Evolutionary conservation across 2,797 vertebrate species (phyloP).

Genomic region (Lacerta viridis): DNA sequence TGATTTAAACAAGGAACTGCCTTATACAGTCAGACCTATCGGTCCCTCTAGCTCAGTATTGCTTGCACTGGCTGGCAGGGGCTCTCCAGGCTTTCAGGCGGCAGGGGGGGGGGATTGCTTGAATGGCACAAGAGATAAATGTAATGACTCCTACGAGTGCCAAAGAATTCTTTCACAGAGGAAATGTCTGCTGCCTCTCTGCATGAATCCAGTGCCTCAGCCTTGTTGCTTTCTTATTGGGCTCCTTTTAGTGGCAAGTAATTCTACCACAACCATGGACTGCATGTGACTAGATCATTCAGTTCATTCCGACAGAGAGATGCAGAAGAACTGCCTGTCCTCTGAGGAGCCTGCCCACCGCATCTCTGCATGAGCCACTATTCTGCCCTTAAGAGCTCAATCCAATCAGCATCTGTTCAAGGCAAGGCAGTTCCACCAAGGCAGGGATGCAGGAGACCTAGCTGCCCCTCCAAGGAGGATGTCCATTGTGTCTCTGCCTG

Average conservation of each 20-base stretch:
- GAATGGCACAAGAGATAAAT: not conserved
- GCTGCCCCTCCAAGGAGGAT: not conserved
- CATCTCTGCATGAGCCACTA: too few relatives aligned
- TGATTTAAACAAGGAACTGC: too few relatives aligned
- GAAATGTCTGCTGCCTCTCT: not conserved
- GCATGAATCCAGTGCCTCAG: not conserved
- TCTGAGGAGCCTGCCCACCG: too few relatives aligned
- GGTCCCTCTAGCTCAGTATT: too few relatives aligned
- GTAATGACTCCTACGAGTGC: rapidly evolving
- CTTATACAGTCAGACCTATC: too few relatives aligned
- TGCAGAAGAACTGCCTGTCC: not conserved
- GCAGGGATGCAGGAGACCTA: too few relatives aligned
- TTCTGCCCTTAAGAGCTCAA: too few relatives aligned
- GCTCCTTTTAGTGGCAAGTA: not conserved
- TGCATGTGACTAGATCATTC: not conserved
- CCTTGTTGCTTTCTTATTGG: not conserved
- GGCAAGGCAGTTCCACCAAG: too few relatives aligned
- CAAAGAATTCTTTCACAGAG: not conserved
- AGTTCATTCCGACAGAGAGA: not conserved
- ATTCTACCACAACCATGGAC: not conserved
- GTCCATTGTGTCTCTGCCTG: not conserved
- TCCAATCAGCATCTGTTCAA: too few relatives aligned
- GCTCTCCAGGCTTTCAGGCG: too few relatives aligned
- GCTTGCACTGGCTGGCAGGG: too few relatives aligned
- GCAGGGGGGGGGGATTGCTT: not conserved